Conservation (phyloP, 1,140 invertebrate genomes). For the Cecropterus lyciades region DNA sequence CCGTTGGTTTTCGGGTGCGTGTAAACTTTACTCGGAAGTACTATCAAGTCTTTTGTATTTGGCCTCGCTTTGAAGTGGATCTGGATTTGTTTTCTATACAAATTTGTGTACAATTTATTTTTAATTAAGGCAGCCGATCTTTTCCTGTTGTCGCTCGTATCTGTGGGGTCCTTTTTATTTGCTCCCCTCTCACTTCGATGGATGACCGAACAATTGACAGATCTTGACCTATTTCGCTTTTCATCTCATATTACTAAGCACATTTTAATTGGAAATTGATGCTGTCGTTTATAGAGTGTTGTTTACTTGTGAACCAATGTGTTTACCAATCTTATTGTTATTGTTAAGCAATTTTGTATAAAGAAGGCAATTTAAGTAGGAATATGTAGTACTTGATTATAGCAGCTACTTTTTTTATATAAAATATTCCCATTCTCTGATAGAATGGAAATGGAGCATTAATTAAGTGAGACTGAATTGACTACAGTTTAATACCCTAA, state of each 20-base stretch:
- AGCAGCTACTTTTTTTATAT: no score
- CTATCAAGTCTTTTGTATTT: slow-evolving; percentile 34
- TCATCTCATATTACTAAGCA: slow-evolving; percentile 1
- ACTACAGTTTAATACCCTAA: no score
- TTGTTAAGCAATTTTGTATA: no score
- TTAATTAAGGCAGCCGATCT: slow-evolving; percentile 64
- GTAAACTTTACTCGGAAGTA: slow-evolving; percentile 12
- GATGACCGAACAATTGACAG: slow-evolving; percentile 45
- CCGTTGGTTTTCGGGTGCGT: not conserved
- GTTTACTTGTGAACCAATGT: not conserved
- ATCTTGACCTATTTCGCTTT: slow-evolving; percentile 31
- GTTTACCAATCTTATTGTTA: no score
- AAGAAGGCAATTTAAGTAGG: no score
- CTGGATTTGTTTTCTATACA: slow-evolving; percentile 8
- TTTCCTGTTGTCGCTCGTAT: slow-evolving; percentile 55
- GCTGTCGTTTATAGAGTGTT: not conserved
- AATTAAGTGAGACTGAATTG: no score
- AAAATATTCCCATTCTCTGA: no score
- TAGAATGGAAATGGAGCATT: no score
- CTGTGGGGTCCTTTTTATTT: slow-evolving; percentile 58
- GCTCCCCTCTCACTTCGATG: slow-evolving; percentile 49
- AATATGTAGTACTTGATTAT: no score
- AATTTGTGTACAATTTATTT: slow-evolving; percentile 54
- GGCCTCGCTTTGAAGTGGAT: slow-evolving; percentile 29
- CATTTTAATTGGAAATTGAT: slow-evolving; percentile 10